A percentile compares a stretch with the other conserved stretches of the same genome.
Conservation (phyloP, 2,797 vertebrate species). For the Typhlichthys eigenmanni region DNA sequence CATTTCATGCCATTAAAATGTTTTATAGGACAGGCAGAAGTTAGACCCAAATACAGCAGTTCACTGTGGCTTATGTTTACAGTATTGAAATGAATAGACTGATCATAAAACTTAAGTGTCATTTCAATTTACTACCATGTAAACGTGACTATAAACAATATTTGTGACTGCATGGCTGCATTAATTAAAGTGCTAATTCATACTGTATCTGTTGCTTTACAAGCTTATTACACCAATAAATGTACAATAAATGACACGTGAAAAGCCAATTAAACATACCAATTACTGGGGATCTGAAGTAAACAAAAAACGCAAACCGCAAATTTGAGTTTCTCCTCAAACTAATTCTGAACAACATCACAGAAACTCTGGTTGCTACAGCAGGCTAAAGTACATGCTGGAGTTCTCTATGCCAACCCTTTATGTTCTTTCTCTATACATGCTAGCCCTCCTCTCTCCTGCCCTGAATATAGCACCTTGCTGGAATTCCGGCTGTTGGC, state of each 20-base stretch:
- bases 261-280: background rate
- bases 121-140: constrained; percentile 9
- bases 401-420: background rate
- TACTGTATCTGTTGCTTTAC: background rate
- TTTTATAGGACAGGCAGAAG: constrained; percentile 17
- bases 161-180: too few species aligned
- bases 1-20: constrained; percentile 5
- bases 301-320: background rate
- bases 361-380: background rate
- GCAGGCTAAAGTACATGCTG: background rate
- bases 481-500: too few species aligned
- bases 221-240: constrained; percentile 3
- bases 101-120: constrained; percentile 35
- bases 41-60: constrained; percentile 32
- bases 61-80: constrained; percentile 40
- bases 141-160: constrained; percentile 9
- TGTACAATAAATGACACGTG: constrained; percentile 1
- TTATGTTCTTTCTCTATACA: too few species aligned
- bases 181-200: too few species aligned
- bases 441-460: too few species aligned
- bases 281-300: background rate
- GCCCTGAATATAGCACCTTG: too few species aligned
- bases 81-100: constrained; percentile 29
- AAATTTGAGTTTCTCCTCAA: background rate
- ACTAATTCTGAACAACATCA: background rate